These are phyloP conservation scores for Eublepharis macularius DNA, from an alignment of 2,113 vertebrate genomes.

Conservation along the genomic window DNA sequence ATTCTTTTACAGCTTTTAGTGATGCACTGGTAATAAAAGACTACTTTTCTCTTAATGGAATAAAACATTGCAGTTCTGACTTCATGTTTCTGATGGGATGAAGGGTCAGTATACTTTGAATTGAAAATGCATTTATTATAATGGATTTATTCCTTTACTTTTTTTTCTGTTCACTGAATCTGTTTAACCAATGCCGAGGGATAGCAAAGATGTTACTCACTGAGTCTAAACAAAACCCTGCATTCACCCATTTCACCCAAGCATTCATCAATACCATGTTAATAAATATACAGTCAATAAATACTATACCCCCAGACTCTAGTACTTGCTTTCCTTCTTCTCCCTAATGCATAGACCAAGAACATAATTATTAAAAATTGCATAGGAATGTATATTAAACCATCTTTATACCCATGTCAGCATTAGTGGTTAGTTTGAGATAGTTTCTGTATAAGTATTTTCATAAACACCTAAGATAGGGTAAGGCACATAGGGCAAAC, in stretches of 20 bases:
- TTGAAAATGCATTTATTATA: background rate
- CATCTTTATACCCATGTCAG: background rate
- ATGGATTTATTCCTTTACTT: conserved; percentile 2
- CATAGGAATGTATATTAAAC: background rate
- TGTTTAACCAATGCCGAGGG: conserved; percentile 1
- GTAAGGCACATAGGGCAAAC: background rate
- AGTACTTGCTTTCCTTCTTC: too few species aligned
- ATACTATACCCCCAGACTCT: too few species aligned
- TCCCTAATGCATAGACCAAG: background rate
- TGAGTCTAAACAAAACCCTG: background rate
- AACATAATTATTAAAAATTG: background rate
- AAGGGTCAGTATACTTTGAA: conserved; percentile 20
- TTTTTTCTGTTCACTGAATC: background rate
- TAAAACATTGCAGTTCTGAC: background rate
- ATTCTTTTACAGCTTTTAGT: conserved; percentile 37
- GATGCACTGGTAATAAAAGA: conserved; percentile 40
- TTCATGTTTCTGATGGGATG: conserved; percentile 14
- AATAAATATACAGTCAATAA: too few species aligned
- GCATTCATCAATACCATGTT: too few species aligned
- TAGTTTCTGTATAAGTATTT: background rate
- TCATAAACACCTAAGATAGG: background rate
- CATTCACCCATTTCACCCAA: background rate
- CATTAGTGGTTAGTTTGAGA: background rate
- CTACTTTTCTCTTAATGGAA: conserved; percentile 19
- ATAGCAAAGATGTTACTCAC: background rate